Percentiles rank a stretch among this genome's conserved stretches.
These are phyloP conservation scores for Elysia crispata DNA, from an alignment of 2,888 invertebrate species.

Conservation along the genomic window DNA sequence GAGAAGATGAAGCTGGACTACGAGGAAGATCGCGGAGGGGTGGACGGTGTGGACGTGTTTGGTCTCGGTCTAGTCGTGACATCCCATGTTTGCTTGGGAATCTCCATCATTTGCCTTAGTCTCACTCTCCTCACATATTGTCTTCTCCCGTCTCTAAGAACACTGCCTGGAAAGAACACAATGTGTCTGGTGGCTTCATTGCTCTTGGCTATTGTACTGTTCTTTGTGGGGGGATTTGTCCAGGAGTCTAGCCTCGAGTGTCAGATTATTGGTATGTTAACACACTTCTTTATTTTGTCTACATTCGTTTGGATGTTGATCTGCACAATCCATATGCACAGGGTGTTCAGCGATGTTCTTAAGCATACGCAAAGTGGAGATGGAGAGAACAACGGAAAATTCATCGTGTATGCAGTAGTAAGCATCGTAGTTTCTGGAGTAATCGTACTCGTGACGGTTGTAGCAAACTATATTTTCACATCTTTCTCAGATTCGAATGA, in stretches of 20 bases:
- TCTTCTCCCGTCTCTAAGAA: constrained; percentile 54
- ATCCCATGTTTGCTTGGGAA: constrained; percentile 22
- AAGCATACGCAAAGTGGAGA: background rate
- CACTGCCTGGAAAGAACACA: constrained; percentile 58
- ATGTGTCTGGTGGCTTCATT: constrained; percentile 56
- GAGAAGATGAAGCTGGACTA: too few species aligned
- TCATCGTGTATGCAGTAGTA: background rate
- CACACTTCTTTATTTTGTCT: constrained; percentile 59
- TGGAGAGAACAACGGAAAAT: background rate
- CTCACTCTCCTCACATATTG: constrained; percentile 57
- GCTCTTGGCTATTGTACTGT: constrained; percentile 54
- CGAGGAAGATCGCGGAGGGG: too few species aligned
- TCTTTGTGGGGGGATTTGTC: constrained; percentile 52
- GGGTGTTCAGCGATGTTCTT: constrained; percentile 49
- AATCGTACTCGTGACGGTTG: background rate
- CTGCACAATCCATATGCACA: constrained; percentile 58
- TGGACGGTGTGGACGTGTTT: constrained; percentile 2
- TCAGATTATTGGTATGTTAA: constrained; percentile 48
- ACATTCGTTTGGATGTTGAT: constrained; percentile 57
- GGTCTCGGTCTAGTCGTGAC: background rate
- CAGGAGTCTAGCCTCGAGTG: constrained; percentile 39
- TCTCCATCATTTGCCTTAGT: constrained; percentile 55
- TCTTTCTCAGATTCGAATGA: background rate
- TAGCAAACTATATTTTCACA: background rate
- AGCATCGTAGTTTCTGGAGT: background rate